A percentile compares a stretch with the other conserved stretches of the same genome.
phyloP scores from a whole-genome alignment of 2,888 invertebrate genomes.

The Toxonevra muliebris region DNA sequence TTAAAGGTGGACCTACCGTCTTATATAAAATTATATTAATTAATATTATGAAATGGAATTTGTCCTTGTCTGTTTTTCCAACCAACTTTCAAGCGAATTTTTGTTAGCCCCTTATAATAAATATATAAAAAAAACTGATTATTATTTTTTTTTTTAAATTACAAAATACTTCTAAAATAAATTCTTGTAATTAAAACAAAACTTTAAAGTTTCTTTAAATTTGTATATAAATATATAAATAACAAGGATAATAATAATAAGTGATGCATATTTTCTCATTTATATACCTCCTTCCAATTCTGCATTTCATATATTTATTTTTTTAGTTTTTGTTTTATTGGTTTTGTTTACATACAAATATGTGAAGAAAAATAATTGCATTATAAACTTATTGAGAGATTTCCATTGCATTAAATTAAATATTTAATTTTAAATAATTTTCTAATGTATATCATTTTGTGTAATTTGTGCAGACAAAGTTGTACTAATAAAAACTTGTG shows the following conservation, averaged over 20 bases:
- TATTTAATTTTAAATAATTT: not conserved
- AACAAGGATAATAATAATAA: not conserved
- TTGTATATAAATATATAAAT: not conserved
- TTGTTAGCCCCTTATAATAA: too few relatives aligned
- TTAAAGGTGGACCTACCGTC: too few relatives aligned
- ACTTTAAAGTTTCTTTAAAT: too few relatives aligned
- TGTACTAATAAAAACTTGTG: not conserved
- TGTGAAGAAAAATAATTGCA: constrained; percentile 50
- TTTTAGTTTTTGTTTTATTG: constrained; percentile 37
- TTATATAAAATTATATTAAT: too few relatives aligned
- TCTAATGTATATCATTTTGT: not conserved
- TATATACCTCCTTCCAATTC: constrained; percentile 65
- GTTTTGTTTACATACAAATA: constrained; percentile 45
- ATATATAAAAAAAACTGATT: too few relatives aligned
- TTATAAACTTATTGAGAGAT: constrained; percentile 24
- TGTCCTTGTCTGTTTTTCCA: too few relatives aligned
- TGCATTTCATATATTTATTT: constrained; percentile 49
- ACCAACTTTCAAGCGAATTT: too few relatives aligned
- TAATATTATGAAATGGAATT: too few relatives aligned
- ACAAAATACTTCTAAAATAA: too few relatives aligned
- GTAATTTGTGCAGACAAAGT: too few relatives aligned
- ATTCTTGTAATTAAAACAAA: too few relatives aligned
- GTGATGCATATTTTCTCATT: constrained; percentile 38
- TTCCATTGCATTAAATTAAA: constrained; percentile 5
- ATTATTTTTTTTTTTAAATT: too few relatives aligned